These are phyloP conservation scores for Nysson spinosus DNA, from an alignment of 2,888 invertebrate species.

Conservation along the genomic window DNA sequence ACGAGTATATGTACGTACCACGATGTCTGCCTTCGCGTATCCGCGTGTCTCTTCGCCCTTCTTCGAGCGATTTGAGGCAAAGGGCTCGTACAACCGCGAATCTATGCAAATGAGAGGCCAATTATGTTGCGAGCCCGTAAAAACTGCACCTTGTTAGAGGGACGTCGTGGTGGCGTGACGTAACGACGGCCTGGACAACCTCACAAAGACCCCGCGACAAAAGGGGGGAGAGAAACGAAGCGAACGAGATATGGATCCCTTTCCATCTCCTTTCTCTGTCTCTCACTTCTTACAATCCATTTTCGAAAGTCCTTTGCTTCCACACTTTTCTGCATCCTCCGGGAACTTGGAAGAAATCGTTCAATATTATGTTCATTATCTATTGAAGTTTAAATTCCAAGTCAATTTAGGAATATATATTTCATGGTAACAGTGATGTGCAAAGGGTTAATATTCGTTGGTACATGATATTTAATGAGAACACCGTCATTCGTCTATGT, in stretches of 20 bases:
- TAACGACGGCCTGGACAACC: constrained; percentile 56
- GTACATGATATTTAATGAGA: no score
- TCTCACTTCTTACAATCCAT: constrained; percentile 23
- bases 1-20: no score
- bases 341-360: no score
- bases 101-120: constrained; percentile 72
- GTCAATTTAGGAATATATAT: no score
- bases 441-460: no score
- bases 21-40: constrained; percentile 1
- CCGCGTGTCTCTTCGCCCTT: constrained; percentile 7
- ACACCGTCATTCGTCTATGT: no score
- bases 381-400: no score
- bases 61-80: constrained; percentile 21
- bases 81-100: constrained; percentile 19
- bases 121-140: constrained; percentile 72
- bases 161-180: constrained; percentile 61
- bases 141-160: constrained; percentile 73
- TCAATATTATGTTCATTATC: no score
- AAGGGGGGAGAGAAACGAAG: constrained; percentile 41
- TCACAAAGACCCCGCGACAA: constrained; percentile 49
- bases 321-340: no score
- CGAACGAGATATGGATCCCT: constrained; percentile 47
- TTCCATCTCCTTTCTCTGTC: constrained; percentile 25
- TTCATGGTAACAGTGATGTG: no score
- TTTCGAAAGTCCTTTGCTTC: no score